These are phyloP conservation scores for Archocentrus centrarchus DNA, from an alignment of 2,113 vertebrate genomes.

Conservation along the genomic window DNA sequence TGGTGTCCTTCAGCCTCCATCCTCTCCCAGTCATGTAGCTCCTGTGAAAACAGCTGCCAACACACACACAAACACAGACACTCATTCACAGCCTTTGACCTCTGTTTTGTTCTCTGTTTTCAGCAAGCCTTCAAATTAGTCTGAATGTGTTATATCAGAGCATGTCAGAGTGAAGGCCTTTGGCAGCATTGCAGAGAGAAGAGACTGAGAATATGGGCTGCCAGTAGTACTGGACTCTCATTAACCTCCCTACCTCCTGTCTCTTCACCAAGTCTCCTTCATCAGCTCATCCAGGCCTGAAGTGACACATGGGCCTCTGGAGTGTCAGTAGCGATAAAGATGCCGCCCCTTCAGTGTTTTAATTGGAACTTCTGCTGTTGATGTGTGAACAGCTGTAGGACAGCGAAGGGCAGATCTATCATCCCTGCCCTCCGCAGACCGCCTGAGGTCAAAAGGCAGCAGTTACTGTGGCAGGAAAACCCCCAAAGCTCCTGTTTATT, in stretches of 20 bases:
- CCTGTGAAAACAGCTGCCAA: conserved; percentile 46
- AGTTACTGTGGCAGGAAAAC: conserved; percentile 72
- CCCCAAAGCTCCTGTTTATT: conserved; percentile 75
- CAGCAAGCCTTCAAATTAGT: conserved; percentile 53
- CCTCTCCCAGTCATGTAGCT: conserved; percentile 55
- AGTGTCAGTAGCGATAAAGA: conserved; percentile 81
- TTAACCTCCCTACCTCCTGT: conserved; percentile 77
- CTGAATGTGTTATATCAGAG: conserved; percentile 63
- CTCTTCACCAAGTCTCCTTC: conserved; percentile 71
- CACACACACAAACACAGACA: conserved; percentile 15
- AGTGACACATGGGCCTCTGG: conserved; percentile 74
- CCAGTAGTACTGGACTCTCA: conserved; percentile 73
- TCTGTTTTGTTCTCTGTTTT: conserved; percentile 65
- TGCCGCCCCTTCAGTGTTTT: conserved; percentile 78
- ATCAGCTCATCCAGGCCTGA: conserved; percentile 77
- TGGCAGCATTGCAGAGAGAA: conserved; percentile 40
- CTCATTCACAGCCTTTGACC: conserved; percentile 52
- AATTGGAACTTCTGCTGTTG: conserved; percentile 81
- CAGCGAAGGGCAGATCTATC: conserved; percentile 81
- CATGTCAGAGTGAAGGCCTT: conserved; percentile 49
- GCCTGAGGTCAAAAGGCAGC: conserved; percentile 76
- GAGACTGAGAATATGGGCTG: conserved; percentile 54
- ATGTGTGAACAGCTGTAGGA: conserved; percentile 83
- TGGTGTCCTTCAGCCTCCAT: conserved; percentile 52
- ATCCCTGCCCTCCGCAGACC: conserved; percentile 70